Evolutionary conservation across 64 coral and sea anemone genomes (phyloP).

Genomic region (Montipora efflorescens): DNA sequence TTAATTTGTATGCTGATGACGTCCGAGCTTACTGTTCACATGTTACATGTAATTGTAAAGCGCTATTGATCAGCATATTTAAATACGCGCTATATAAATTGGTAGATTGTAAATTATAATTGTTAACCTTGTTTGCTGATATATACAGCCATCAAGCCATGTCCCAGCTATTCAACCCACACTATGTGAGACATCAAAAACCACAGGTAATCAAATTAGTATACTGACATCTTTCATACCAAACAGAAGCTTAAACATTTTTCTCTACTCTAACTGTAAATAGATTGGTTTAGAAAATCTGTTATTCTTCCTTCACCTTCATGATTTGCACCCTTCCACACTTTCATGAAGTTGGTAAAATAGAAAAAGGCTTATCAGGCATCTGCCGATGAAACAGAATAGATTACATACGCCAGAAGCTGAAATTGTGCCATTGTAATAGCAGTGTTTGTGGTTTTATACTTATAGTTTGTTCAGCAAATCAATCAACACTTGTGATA

Average conservation of each 20-base stretch:
- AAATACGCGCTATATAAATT: too few relatives aligned
- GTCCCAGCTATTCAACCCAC: not conserved
- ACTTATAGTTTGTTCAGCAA: not conserved
- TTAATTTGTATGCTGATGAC: not conserved
- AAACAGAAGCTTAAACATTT: conserved; percentile 8
- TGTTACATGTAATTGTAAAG: too few relatives aligned
- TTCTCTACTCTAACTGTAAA: not conserved
- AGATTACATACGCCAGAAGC: not conserved
- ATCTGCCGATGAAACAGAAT: not conserved
- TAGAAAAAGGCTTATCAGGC: not conserved
- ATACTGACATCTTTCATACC: conserved; percentile 11
- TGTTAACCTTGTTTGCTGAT: not conserved
- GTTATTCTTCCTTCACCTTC: not conserved
- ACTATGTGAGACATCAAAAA: not conserved
- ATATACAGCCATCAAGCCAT: conserved; percentile 1
- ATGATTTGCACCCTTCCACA: conserved; percentile 1
- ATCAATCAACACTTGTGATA: not conserved
- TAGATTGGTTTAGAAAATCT: conserved; percentile 5
- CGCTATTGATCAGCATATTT: too few relatives aligned
- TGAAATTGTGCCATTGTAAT: not conserved
- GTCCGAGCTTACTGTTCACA: too few relatives aligned
- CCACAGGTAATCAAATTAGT: not conserved
- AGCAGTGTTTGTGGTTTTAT: not conserved
- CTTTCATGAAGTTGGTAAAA: conserved; percentile 7
- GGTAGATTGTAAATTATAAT: too few relatives aligned